Percentiles rank a stretch among this genome's conserved stretches.
Conservation (phyloP, 2,113 vertebrate species). For the Oryzias celebensis region DNA sequence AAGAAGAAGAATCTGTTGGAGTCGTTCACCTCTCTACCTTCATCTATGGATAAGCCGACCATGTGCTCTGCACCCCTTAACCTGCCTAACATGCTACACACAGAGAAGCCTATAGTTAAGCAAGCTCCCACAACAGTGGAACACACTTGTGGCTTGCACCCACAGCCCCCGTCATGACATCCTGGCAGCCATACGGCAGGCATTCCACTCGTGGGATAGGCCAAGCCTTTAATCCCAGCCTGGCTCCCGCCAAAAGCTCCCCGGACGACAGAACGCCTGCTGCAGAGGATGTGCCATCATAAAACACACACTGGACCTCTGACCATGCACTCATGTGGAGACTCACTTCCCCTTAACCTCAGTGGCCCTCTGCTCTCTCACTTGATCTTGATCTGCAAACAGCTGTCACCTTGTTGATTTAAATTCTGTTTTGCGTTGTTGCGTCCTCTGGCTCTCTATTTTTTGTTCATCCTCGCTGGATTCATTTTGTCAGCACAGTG, state of each 20-base stretch:
- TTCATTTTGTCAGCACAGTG: background rate
- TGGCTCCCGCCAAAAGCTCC: slow-evolving; percentile 79
- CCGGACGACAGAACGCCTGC: slow-evolving; percentile 70
- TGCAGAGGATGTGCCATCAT: slow-evolving; percentile 73
- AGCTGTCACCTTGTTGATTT: background rate
- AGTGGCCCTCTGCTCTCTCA: slow-evolving; percentile 15
- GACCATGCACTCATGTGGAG: slow-evolving; percentile 29
- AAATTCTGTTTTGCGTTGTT: background rate
- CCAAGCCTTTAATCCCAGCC: slow-evolving; percentile 81
- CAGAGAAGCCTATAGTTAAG: slow-evolving; percentile 20
- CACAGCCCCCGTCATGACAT: slow-evolving; percentile 46
- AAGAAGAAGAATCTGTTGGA: too few species aligned
- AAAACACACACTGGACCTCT: slow-evolving; percentile 67
- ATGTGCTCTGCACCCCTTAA: slow-evolving; percentile 11
- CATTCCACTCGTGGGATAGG: slow-evolving; percentile 81
- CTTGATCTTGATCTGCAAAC: slow-evolving; percentile 13
- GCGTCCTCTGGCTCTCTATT: background rate
- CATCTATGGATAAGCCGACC: slow-evolving; percentile 55
- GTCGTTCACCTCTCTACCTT: slow-evolving; percentile 72
- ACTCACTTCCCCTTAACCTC: slow-evolving; percentile 29
- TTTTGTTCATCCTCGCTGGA: slow-evolving; percentile 2
- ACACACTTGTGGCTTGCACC: slow-evolving; percentile 3
- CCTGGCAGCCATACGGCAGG: slow-evolving; percentile 68
- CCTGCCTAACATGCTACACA: background rate
- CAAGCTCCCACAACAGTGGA: slow-evolving; percentile 10